Base-by-base conservation (phyloP, 2,113 vertebrate species). In the Cyanoderma ruficeps region DNA sequence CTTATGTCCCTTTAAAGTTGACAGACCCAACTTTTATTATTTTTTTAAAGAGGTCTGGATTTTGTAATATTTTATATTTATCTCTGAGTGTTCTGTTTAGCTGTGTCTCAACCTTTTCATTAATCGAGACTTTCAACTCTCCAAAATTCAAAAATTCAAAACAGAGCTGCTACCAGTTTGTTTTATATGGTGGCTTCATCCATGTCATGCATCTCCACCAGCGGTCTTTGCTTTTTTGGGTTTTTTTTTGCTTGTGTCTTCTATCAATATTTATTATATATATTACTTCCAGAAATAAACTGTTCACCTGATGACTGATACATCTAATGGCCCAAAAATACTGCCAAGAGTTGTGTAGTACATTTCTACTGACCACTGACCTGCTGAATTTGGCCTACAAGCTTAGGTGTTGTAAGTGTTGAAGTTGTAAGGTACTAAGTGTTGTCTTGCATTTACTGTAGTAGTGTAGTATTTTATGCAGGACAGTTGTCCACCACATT, bases 201-300 rank as follows among this genome's bases (percentile, higher is more conserved):
- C 50, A 27, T 39, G 12, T 19, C 28, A 23, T 79, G 3, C 1
- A 1, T 31, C 25, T 75, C 33, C 13, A 24, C 20, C 4, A 18
- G 10, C 31, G 8, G 6, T 69, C 11, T 9, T 50, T 15, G 1
- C 1, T 41, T 28, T n/a, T 15, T 18, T 5, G 3, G 5, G 33
- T 16, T 65, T 46, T 44, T 44, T 11, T 72, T 39, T 56, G 28
- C 9, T 0, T 7, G 42, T 44, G 42, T 16, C 24, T 85, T 77
- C 24, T 55, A 2, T 55, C 13, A 6, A 42, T 35, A 64, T 41
- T 52, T 71, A 9, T 23, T 69, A 2, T 25, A 2, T 25, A 4
- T 42, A 33, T 76, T 61, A 35, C 25, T 6, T 6, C 20, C 47
- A 28, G 33, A 71, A 71, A 25, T 41, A 71, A 56, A 30, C 33